Evolutionary conservation across 2,888 invertebrate genomes (phyloP), one percentile per base, ranked within the genome.

Genomic region (Sarcophaga caerulescens): DNA sequence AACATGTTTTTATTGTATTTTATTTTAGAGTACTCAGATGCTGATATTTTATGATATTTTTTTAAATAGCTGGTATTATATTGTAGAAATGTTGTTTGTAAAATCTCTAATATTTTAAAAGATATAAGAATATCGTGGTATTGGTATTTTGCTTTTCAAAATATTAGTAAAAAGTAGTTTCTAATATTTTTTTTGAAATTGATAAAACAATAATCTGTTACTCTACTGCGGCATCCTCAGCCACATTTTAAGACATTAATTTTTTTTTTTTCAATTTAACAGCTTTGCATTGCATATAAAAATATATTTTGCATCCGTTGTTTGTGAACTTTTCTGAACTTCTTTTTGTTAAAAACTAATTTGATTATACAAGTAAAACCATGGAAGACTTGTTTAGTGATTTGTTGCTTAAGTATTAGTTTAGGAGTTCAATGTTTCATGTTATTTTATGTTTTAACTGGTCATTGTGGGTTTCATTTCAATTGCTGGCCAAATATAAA

Each of bases 351-450:
- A 59, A 57, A 70, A 68, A 78, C 59, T 75, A 76, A 25, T 79
- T 87, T 62, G 12, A 70, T 68, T 71, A 79, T 60, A 69, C 59
- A 23, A 57, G 12, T 74, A 59, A 65, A 81, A 66, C 63, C 89
- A 88, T 94, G 94, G 94, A 94, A 94, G 94, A 94, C 94, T 92
- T 93, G 90, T 92, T 90, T 89, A 92, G 92, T 92, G 94, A 93
- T 94, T 94, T 94, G 93, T 89, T 91, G 91, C 89, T 89, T 90
- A 87, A 71, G 69, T 87, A 66, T 87, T 85, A 52, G 52, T 52
- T 52, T 52, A 68, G 35, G 47, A 73, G 71, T 74, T 85, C 47
- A 73, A 68, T 57, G 71, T 45, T 35, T 66, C 69, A 52, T 87
- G 52, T 63, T 45, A 68, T 62, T 74, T 21, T 71, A 60, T 69